Evolutionary conservation across 2,888 invertebrate species (phyloP), one percentile per base, ranked within the genome.

Genomic region (Ryuthela nishihirai): DNA sequence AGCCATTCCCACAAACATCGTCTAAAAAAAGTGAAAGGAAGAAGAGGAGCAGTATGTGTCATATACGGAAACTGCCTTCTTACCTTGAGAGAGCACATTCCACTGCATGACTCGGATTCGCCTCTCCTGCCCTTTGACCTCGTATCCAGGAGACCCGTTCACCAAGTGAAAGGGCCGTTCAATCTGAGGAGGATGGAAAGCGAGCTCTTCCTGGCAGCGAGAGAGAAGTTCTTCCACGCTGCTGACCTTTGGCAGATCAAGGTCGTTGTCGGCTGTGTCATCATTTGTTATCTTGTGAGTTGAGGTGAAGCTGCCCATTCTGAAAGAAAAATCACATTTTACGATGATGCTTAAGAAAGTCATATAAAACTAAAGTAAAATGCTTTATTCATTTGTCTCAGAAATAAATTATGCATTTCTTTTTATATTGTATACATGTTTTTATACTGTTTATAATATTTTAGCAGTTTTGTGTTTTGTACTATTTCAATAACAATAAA

Each of bases 301-400:
- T 49, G 84, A 83, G 61, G 82, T 82, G 70, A 85, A 84, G 71
- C 84, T 84, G 64, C 85, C 85, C 85, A 85, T 85, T 74, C 85
- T 85, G 73, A 12, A 76, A 76, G 55, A 49, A 66, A 45, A 42
- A 50, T n/a, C n/a, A n/a, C n/a, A n/a, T n/a, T n/a, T n/a, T n/a
- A n/a, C n/a, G n/a, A n/a, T n/a, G n/a, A n/a, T n/a, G n/a, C n/a
- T n/a, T n/a, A n/a, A n/a, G n/a, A n/a, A n/a, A n/a, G n/a, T n/a
- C n/a, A n/a, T n/a, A n/a, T n/a, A n/a, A n/a, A n/a, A n/a, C n/a
- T n/a, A n/a, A n/a, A n/a, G n/a, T n/a, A n/a, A n/a, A n/a, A n/a
- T n/a, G n/a, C n/a, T n/a, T n/a, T n/a, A n/a, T n/a, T n/a, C n/a
- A n/a, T n/a, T n/a, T n/a, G n/a, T n/a, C n/a, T n/a, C n/a, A n/a